A percentile compares a stretch with the other conserved stretches of the same genome.
Evolutionary conservation across 2,113 vertebrate species (phyloP).

Genomic region (Amphilophus citrinellus): DNA sequence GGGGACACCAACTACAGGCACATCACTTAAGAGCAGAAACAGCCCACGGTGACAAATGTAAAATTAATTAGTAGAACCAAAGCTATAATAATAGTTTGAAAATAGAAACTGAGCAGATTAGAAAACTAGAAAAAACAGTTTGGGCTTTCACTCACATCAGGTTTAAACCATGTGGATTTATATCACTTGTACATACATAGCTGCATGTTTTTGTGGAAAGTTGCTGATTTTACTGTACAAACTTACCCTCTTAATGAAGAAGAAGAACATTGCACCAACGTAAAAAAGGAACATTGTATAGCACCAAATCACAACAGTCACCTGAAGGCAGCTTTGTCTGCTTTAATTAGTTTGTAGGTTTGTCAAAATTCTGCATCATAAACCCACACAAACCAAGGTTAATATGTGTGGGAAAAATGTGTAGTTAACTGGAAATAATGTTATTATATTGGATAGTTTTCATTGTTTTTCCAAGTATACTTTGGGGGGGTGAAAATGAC

Average conservation of each 20-base stretch:
- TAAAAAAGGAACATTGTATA: too few species aligned
- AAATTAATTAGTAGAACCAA: not conserved
- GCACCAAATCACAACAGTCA: too few species aligned
- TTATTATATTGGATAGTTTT: too few species aligned
- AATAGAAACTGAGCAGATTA: not conserved
- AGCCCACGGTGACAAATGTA: accelerated
- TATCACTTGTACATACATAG: not conserved
- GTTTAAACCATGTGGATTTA: not conserved
- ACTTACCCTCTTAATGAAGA: not conserved
- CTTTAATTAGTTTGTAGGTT: too few species aligned
- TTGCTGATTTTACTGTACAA: not conserved
- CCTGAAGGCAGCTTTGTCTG: too few species aligned
- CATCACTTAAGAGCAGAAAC: accelerated
- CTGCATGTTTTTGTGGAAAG: not conserved
- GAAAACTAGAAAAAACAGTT: accelerated
- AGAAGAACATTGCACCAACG: too few species aligned
- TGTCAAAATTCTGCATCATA: not conserved
- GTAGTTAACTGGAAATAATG: too few species aligned
- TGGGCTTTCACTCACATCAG: not conserved
- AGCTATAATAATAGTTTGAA: not conserved
- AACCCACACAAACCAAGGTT: not conserved
- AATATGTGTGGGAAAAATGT: too few species aligned
- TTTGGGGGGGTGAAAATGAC: too few species aligned
- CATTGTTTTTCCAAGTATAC: too few species aligned
- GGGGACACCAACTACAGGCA: conserved; percentile 36